These are phyloP conservation scores for Actinostola sp. DNA, from an alignment of 92 coral and sea anemone species.

Conservation along the genomic window DNA sequence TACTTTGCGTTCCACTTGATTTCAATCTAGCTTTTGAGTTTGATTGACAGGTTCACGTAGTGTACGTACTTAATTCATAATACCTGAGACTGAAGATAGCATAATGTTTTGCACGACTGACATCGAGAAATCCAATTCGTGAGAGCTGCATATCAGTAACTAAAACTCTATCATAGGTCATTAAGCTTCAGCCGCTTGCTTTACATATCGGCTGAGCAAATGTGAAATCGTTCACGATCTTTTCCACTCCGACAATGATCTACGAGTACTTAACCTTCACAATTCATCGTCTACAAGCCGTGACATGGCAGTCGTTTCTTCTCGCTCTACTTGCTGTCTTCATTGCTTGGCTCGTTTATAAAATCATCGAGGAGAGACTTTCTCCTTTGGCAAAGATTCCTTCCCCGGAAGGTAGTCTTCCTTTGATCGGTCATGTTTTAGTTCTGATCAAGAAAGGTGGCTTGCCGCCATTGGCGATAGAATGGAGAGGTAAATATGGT, in stretches of 20 bases:
- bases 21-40: too few species aligned
- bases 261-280: neutral
- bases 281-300: neutral
- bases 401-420: constrained; percentile 53
- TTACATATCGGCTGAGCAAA: too few species aligned
- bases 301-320: constrained; percentile 7
- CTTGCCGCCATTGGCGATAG: neutral
- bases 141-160: too few species aligned
- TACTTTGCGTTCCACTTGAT: too few species aligned
- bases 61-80: too few species aligned
- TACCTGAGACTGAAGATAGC: too few species aligned
- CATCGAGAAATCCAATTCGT: too few species aligned
- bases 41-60: too few species aligned
- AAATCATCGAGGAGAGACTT: constrained; percentile 44
- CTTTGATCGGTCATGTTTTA: constrained; percentile 60
- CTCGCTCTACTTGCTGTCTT: constrained; percentile 10
- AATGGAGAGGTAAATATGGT: constrained; percentile 50
- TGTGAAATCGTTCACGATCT: too few species aligned
- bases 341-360: constrained; percentile 35
- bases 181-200: too few species aligned
- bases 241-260: neutral
- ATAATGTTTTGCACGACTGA: too few species aligned
- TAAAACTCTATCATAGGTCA: too few species aligned
- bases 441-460: constrained; percentile 16
- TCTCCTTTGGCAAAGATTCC: constrained; percentile 67